phyloP scores from a whole-genome alignment of 2,797 vertebrate genomes.

The Oreochromis mossambicus region DNA sequence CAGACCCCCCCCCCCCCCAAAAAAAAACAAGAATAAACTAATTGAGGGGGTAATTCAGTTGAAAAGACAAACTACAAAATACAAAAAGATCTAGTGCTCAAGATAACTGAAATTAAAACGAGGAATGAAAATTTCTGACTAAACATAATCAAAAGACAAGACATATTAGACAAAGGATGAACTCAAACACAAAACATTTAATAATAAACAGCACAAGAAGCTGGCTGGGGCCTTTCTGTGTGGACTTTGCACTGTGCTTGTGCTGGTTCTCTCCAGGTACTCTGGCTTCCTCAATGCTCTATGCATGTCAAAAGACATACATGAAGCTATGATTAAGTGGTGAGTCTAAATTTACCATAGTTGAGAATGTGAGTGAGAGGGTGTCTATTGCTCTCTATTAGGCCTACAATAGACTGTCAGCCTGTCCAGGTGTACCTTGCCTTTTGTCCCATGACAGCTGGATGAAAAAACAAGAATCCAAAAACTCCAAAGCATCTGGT shows the following conservation, averaged over 20 bases:
- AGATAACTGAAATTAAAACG: background rate
- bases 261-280: background rate
- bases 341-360: background rate
- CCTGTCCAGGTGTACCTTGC: background rate
- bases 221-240: background rate
- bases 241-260: background rate
- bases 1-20: rapidly evolving
- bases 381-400: background rate
- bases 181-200: background rate
- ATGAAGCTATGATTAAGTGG: background rate
- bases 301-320: background rate
- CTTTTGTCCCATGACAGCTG: background rate
- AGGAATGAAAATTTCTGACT: background rate
- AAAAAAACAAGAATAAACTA: background rate
- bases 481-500: background rate
- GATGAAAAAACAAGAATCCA: background rate
- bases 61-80: background rate
- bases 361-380: background rate
- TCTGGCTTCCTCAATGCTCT: background rate
- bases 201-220: background rate
- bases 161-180: background rate
- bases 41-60: background rate
- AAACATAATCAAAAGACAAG: background rate
- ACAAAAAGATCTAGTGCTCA: background rate
- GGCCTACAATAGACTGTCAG: background rate